Evolutionary conservation across 2,113 vertebrate species (phyloP).

Genomic region (Notothenia rossii): DNA sequence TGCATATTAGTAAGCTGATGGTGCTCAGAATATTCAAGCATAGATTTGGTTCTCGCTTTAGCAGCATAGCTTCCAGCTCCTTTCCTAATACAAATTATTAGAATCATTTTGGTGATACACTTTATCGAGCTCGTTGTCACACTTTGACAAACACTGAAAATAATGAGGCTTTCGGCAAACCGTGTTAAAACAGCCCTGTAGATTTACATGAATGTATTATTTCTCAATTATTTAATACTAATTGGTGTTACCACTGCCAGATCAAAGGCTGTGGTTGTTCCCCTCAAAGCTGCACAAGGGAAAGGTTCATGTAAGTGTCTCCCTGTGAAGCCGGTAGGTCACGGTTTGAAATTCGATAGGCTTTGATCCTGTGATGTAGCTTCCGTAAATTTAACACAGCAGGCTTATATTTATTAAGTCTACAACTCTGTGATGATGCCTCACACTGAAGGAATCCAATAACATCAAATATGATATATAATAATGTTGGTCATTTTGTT

Average conservation of each 20-base stretch:
- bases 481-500: background rate
- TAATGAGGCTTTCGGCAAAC: background rate
- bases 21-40: background rate
- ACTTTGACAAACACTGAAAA: background rate
- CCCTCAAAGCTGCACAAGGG: background rate
- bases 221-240: background rate
- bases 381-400: background rate
- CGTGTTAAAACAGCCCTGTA: background rate
- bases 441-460: background rate
- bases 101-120: no score
- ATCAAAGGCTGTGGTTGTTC: background rate
- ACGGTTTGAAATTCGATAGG: slow-evolving; percentile 21
- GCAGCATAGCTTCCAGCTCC: background rate
- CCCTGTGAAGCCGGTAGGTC: slow-evolving; percentile 4
- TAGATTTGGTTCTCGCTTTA: background rate
- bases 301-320: background rate
- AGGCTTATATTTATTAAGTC: background rate
- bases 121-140: slow-evolving; percentile 3
- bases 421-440: background rate
- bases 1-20: background rate
- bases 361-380: slow-evolving; percentile 12
- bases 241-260: background rate
- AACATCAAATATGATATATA: background rate
- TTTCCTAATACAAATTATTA: background rate
- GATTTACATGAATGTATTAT: background rate